Evolutionary conservation across 2,888 invertebrate species (phyloP), one percentile per base, ranked within the genome.

Genomic region (Torymus auratus): DNA sequence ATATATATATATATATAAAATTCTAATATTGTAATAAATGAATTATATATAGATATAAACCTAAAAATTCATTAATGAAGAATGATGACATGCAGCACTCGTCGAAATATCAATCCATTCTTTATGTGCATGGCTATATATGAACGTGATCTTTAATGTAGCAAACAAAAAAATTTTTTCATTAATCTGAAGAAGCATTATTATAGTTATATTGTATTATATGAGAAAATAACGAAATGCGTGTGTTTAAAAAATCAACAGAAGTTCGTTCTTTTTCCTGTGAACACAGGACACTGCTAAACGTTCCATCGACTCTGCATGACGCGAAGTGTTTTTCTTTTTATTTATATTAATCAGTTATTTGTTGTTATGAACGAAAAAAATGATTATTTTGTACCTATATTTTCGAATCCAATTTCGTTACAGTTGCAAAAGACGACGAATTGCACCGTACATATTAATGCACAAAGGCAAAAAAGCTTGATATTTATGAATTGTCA

Each of bases 251-350:
- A 78, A 69, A 62, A 71, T 56, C 14, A 61, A 61, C 58, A 60
- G 83, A 83, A 86, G 84, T 85, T 83, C n/a, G 41, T 86, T 81
- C 83, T 86, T 79, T 85, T 87, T 88, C 89, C 89, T 89, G 89
- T 89, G 89, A 89, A 89, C 89, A 89, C 88, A 89, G 89, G 89
- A 88, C 86, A 85, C 83, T 82, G 83, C 84, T 81, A 81, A 84
- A 86, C 84, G 86, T 86, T 85, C 83, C 84, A 88, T 86, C 85
- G 83, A 85, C 73, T 83, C 83, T 82, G 83, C 78, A 81, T 74
- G 80, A 84, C 84, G 84, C 79, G 79, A 84, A 80, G 83, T 80
- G 80, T 84, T 83, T 81, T 81, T 82, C 41, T 41, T 41, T 41
- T 41, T 10, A 41, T 41, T 41, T 5, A 41, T 7, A 83, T 81